Percentiles rank a stretch among this genome's conserved stretches.
Conservation (phyloP, 2,113 vertebrate species). For the Nesogale talazaci region DNA sequence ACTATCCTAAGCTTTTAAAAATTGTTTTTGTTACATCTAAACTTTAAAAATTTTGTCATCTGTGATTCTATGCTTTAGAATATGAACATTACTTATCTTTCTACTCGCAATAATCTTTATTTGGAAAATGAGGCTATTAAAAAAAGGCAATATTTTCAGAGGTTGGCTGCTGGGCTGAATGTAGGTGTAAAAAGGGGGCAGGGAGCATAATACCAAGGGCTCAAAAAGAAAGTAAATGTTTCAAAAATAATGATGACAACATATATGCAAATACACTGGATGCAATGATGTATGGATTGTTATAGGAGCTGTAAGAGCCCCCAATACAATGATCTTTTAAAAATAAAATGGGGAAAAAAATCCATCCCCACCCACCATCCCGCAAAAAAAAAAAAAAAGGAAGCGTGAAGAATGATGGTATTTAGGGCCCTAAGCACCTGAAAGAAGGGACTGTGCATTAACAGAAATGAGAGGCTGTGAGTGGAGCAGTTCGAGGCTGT, state of each 20-base stretch:
- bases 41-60: background rate
- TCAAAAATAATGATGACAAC: too few species aligned
- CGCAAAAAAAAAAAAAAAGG: background rate
- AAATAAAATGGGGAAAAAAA: too few species aligned
- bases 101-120: background rate
- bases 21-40: background rate
- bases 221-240: too few species aligned
- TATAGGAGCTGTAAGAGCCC: too few species aligned
- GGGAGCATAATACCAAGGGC: too few species aligned
- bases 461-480: background rate
- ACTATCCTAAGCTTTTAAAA: background rate
- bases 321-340: too few species aligned
- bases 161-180: background rate
- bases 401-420: background rate
- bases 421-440: background rate
- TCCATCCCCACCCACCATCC: too few species aligned
- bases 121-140: background rate
- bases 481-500: too few species aligned
- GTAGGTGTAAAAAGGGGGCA: background rate
- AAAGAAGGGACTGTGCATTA: background rate
- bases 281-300: too few species aligned
- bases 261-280: too few species aligned
- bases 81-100: background rate
- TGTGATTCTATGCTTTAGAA: background rate
- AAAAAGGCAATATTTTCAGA: background rate